A percentile compares a stretch with the other conserved stretches of the same genome.
These are phyloP conservation scores for Rhagium mordax DNA, from an alignment of 2,888 invertebrate species.

Conservation along the genomic window DNA sequence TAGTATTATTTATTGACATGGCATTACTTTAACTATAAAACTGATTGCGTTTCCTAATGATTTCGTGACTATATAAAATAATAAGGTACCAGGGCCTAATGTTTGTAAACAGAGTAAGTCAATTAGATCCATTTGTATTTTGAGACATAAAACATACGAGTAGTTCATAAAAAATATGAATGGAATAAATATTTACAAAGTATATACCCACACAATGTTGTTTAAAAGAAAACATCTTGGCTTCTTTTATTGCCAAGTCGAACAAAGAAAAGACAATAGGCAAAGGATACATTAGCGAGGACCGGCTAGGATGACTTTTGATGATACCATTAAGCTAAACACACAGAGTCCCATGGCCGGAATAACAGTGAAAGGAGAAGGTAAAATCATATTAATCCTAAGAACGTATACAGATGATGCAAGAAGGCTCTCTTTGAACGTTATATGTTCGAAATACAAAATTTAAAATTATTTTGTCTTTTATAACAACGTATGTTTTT, in stretches of 20 bases:
- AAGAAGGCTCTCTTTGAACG: background rate
- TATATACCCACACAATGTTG: background rate
- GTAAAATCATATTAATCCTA: constrained; percentile 13
- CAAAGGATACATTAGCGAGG: background rate
- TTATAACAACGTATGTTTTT: too few relatives aligned
- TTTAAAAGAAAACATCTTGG: background rate
- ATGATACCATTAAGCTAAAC: constrained; percentile 14
- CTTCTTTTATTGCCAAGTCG: background rate
- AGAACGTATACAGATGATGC: background rate
- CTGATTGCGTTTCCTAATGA: background rate
- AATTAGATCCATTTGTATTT: background rate
- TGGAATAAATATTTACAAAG: background rate
- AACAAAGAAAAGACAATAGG: background rate
- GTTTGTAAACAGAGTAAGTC: background rate
- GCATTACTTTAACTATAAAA: background rate
- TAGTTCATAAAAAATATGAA: background rate
- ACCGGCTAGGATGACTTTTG: constrained; percentile 3
- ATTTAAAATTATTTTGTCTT: too few relatives aligned
- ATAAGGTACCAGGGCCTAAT: background rate
- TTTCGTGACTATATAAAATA: background rate
- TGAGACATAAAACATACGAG: too few relatives aligned
- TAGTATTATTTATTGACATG: background rate
- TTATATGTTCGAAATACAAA: too few relatives aligned
- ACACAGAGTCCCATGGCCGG: background rate
- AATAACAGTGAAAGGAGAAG: constrained; percentile 3